A percentile compares a stretch with the other conserved stretches of the same genome.
phyloP scores from a whole-genome alignment of 2,113 vertebrate genomes.

The Eubucco bourcierii region DNA sequence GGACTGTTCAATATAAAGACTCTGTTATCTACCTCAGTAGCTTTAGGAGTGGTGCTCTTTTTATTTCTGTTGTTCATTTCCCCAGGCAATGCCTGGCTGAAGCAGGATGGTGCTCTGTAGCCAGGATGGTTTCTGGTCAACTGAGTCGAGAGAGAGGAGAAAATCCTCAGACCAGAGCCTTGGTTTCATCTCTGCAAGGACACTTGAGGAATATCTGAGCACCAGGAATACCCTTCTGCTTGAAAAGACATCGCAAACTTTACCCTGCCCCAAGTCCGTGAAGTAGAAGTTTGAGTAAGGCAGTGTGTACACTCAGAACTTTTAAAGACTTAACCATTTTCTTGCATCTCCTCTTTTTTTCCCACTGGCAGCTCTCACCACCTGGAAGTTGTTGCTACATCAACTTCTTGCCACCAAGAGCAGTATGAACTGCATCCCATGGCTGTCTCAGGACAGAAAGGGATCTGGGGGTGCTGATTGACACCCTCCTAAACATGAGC shows the following conservation, averaged over 20 bases:
- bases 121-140: not conserved
- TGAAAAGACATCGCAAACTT: not conserved
- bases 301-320: fast-evolving
- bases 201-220: not conserved
- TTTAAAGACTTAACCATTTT: not conserved
- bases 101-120: not conserved
- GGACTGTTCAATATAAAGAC: fast-evolving
- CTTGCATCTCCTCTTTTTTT: not conserved
- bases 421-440: fast-evolving
- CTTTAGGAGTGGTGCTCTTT: not conserved
- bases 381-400: not conserved
- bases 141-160: not conserved
- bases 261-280: fast-evolving
- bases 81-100: not conserved
- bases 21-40: not conserved
- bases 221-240: not conserved
- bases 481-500: too few relatives aligned
- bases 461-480: too few relatives aligned
- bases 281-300: not conserved
- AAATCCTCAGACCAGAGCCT: not conserved
- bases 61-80: not conserved
- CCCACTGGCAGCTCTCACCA: not conserved
- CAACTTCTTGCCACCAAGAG: not conserved
- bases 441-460: not conserved
- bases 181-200: not conserved